Percentiles rank a stretch among this genome's conserved stretches.
These are phyloP conservation scores for Caerostris extrusa DNA, from an alignment of 1,140 invertebrate species.

Conservation along the genomic window DNA sequence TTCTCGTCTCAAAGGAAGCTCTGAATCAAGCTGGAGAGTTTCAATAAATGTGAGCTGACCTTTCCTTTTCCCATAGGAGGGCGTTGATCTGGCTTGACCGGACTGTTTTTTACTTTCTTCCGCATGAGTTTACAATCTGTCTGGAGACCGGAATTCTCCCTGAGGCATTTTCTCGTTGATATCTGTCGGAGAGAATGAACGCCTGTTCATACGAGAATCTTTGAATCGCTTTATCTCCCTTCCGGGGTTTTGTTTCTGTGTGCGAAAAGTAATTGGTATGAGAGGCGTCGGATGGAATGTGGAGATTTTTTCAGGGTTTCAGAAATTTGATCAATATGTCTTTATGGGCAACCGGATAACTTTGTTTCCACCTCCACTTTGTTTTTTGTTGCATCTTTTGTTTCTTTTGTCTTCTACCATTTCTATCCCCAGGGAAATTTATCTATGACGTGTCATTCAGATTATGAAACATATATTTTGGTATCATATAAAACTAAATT, in stretches of 20 bases:
- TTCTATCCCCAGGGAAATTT: too few species aligned
- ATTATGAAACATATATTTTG: too few species aligned
- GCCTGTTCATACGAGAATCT: neutral
- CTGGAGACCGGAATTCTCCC: neutral
- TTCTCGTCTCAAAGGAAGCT: neutral
- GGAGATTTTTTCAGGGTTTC: too few species aligned
- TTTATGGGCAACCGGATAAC: too few species aligned
- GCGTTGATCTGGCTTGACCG: conserved; percentile 13
- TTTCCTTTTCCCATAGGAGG: neutral
- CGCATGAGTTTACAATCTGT: conserved; percentile 29
- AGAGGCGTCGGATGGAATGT: neutral
- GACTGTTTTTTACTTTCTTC: conserved; percentile 5
- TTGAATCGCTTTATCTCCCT: neutral
- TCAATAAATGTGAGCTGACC: conserved; percentile 23
- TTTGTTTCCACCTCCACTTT: too few species aligned
- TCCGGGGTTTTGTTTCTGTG: neutral
- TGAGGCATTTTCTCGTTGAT: neutral
- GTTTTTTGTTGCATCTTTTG: too few species aligned
- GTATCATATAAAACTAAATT: too few species aligned
- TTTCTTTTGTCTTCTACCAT: too few species aligned
- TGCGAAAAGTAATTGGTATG: too few species aligned
- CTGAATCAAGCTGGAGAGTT: neutral
- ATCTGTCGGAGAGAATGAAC: neutral
- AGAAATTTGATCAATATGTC: too few species aligned
- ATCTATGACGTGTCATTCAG: too few species aligned